Conservation (phyloP, 2,888 invertebrate species). For the Trichopria drosophilae region DNA sequence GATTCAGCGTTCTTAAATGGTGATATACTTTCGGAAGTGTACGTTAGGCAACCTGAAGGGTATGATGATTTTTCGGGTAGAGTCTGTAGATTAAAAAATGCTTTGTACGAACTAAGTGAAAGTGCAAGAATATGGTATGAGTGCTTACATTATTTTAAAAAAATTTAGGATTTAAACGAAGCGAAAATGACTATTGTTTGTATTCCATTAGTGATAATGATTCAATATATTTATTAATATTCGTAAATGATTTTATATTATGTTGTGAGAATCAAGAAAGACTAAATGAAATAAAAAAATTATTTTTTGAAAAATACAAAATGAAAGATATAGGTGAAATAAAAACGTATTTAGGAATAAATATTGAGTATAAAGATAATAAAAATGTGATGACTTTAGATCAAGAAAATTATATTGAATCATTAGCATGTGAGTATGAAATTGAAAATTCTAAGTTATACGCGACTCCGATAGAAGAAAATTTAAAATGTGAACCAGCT, state of each 20-base stretch:
- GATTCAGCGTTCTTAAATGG: constrained; percentile 24
- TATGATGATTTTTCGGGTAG: constrained; percentile 10
- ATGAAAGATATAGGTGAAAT: constrained; percentile 21
- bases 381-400: constrained; percentile 42
- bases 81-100: constrained; percentile 14
- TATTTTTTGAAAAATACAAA: constrained; percentile 20
- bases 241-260: constrained; percentile 25
- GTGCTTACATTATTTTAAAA: constrained; percentile 10
- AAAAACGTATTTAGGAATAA: constrained; percentile 19
- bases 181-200: not conserved
- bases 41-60: constrained; percentile 20
- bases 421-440: constrained; percentile 35
- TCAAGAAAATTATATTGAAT: constrained; percentile 40
- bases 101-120: constrained; percentile 16
- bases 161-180: constrained; percentile 8
- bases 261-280: constrained; percentile 14
- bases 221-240: constrained; percentile 17
- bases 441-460: constrained; percentile 38
- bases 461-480: constrained; percentile 47
- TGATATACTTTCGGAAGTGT: constrained; percentile 7
- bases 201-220: constrained; percentile 7
- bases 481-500: constrained; percentile 30
- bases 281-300: constrained; percentile 17
- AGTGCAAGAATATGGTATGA: constrained; percentile 14
- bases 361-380: constrained; percentile 17